A percentile compares a stretch with the other conserved stretches of the same genome.
These are phyloP conservation scores for Setophaga kirtlandii DNA, from an alignment of 2,113 vertebrate genomes.

Conservation along the genomic window DNA sequence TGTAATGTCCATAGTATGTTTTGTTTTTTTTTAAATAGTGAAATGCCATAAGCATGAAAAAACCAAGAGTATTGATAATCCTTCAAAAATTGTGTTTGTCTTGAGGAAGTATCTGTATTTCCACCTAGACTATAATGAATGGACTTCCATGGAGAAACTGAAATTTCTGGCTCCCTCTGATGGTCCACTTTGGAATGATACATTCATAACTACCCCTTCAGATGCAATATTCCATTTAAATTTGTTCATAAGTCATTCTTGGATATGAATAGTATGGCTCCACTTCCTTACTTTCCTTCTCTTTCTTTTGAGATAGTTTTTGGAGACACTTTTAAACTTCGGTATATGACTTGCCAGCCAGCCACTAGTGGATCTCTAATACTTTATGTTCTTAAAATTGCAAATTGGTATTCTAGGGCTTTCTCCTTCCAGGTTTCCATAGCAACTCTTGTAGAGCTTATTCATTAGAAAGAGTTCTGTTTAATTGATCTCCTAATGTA, in stretches of 20 bases:
- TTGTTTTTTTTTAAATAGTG: too few species aligned
- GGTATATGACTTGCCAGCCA: not conserved
- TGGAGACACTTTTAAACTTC: not conserved
- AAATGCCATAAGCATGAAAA: not conserved
- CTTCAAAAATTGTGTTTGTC: not conserved
- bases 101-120: not conserved
- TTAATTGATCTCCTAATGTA: conserved; percentile 99
- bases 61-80: not conserved
- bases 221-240: not conserved
- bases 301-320: not conserved
- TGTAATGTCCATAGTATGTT: not conserved
- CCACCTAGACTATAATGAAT: too few species aligned
- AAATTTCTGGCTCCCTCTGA: conserved; percentile 29
- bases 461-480: conserved; percentile 89
- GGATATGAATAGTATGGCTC: not conserved
- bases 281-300: not conserved
- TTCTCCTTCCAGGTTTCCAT: conserved; percentile 59
- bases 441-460: conserved; percentile 70
- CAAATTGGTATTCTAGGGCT: conserved; percentile 59
- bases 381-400: conserved; percentile 61
- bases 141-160: not conserved
- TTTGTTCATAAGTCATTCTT: not conserved
- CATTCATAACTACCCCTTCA: not conserved
- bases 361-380: not conserved
- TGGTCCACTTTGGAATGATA: not conserved